Percentiles rank a stretch among this genome's conserved stretches.
Evolutionary conservation across 1,140 invertebrate genomes (phyloP).

Genomic region (Rhynchophorus ferrugineus): DNA sequence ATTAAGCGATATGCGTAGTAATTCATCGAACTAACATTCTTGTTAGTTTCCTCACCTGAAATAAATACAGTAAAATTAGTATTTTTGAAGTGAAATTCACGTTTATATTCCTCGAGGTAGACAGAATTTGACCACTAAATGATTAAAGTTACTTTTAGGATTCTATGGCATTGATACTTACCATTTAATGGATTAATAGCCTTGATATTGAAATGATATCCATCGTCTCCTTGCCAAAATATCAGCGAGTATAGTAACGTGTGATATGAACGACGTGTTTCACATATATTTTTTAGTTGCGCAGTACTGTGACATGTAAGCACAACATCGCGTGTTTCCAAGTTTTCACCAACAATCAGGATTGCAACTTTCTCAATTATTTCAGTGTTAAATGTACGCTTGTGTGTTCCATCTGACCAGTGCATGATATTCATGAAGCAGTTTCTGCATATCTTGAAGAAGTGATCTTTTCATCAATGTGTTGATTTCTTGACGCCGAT

Average conservation of each 20-base stretch:
- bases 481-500: no score
- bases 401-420: constrained; percentile 39
- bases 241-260: constrained; percentile 45
- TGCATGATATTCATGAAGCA: no score
- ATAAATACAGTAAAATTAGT: no score
- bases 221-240: constrained; percentile 45
- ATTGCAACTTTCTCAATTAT: constrained; percentile 42
- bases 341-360: constrained; percentile 41
- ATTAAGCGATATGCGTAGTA: constrained; percentile 41
- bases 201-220: constrained; percentile 42
- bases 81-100: no score
- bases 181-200: constrained; percentile 38
- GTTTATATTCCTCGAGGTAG: no score
- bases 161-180: no score
- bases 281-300: constrained; percentile 34
- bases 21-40: constrained; percentile 39
- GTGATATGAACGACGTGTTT: constrained; percentile 43
- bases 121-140: no score
- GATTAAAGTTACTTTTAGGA: no score
- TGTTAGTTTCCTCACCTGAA: constrained; percentile 24
- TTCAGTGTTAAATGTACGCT: constrained; percentile 40
- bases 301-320: constrained; percentile 36
- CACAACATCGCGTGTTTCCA: constrained; percentile 40
- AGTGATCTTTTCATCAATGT: no score
- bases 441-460: no score